Evolutionary conservation across 2,888 invertebrate genomes (phyloP).

Genomic region (Luperina nickerlii): DNA sequence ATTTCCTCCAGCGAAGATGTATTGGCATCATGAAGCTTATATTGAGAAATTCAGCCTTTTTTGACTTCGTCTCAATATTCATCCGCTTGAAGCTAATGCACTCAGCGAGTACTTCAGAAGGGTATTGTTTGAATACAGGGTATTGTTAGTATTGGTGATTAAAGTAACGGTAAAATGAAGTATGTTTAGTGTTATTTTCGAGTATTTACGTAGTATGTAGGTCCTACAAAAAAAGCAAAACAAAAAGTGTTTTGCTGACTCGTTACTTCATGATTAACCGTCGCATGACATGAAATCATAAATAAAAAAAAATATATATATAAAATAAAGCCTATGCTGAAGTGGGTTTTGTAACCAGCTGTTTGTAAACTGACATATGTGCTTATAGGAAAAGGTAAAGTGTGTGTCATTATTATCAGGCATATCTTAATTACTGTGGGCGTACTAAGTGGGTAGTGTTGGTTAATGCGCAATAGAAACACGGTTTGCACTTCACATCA

Average conservation of each 20-base stretch:
- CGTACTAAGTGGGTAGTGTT: too few relatives aligned
- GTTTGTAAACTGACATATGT: too few relatives aligned
- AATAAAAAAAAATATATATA: too few relatives aligned
- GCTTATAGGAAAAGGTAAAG: too few relatives aligned
- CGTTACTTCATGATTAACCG: neutral
- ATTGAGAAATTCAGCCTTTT: conserved; percentile 46
- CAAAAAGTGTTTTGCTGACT: neutral
- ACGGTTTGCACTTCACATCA: too few relatives aligned
- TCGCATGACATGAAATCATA: too few relatives aligned
- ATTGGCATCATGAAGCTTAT: conserved; percentile 45
- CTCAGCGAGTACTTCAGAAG: conserved; percentile 14
- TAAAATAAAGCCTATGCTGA: too few relatives aligned
- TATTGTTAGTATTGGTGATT: conserved; percentile 21
- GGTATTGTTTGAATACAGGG: conserved; percentile 5
- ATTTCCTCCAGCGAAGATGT: conserved; percentile 29
- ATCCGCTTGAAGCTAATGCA: conserved; percentile 40
- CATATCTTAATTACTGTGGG: too few relatives aligned
- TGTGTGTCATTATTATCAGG: too few relatives aligned
- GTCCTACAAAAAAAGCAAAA: too few relatives aligned
- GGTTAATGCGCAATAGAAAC: too few relatives aligned
- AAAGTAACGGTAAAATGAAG: neutral
- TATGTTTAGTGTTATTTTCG: neutral
- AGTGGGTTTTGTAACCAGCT: neutral
- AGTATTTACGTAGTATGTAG: neutral
- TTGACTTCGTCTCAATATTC: conserved; percentile 53